Base-by-base conservation (phyloP, 2,888 invertebrate genomes). In the Mesoligia furuncula region DNA sequence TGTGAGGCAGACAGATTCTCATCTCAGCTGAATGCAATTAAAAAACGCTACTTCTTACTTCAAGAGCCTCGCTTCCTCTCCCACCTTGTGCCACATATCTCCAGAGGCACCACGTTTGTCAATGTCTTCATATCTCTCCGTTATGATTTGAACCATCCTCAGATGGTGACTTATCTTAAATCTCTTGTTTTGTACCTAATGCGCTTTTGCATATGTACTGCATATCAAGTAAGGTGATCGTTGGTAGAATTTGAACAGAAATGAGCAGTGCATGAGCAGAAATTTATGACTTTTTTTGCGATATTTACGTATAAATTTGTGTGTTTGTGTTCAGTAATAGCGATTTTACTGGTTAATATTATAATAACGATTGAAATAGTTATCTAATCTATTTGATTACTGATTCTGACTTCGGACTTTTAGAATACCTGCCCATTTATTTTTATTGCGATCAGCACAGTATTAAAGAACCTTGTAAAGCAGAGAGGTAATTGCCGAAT, bases 61-160 rank as follows among this genome's bases (percentile, higher is more conserved):
- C 7, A 13, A 17, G 8, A 24, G 0, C 20, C 45, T 51, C 67
- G 36, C 42, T 20, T 3, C 6, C n/a, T 77, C 83, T 78, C 57
- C 7, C 87, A 8, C 59, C 83, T 90, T 84, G 73, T 6, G 68
- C 88, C 89, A 86, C 6, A 62, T 76, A 83, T 85, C 87, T 89
- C 92, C 89, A 89, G 91, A 87, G 93, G 88, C 90, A 79, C 79
- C 81, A 83, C 93, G 93, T 94, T 94, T 94, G 92, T 94, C 94
- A 94, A 90, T 92, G 94, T 94, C 94, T 85, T 85, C 85, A 91
- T 93, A 93, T 93, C 94, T 90, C 88, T 79, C 81, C 79, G 92
- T 93, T 93, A 93, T 94, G 94, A 94, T 94, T 94, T 93, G 93
- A 93, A 93, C 92, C 93, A 93, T 93, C 89, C 92, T 90, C 92